Base-by-base conservation (phyloP, 2,888 invertebrate genomes). In the Augochlorella aurata region DNA sequence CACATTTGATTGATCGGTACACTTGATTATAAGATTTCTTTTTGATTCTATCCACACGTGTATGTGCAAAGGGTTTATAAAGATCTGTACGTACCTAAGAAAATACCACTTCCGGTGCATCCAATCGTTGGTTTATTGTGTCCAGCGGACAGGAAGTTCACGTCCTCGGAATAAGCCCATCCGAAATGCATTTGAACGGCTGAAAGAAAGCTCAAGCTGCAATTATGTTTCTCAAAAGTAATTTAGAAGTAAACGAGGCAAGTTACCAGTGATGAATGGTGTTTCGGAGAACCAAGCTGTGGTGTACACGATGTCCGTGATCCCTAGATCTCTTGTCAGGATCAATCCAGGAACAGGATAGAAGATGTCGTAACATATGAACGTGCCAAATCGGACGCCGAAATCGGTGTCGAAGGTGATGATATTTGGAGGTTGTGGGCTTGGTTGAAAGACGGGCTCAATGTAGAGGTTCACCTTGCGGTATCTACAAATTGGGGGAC, bases 341-440 rank as follows among this genome's bases (percentile, higher is more conserved):
- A 88, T 87, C 3, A 94, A 86, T 0, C 94, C 92, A 0, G 95
- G 95, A 24, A 93, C 91, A 61, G 93, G 74, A 88, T 94, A 95
- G 14, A 95, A 81, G 18, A 95, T 94, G 85, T 95, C 95, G 87
- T 95, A 95, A 87, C 95, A 95, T 16, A 94, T 94, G 81, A 95
- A 94, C 18, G 94, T 92, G 12, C 95, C 95, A 83, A 95, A 95
- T 61, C 90, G 93, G 0, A 95, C 94, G 2, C 94, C 94, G 84
- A 95, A 95, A 87, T 95, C 95, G 0, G 95, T 94, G 7, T 92
- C 90, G 81, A 95, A 95, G 3, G 92, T 92, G 0, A 92, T 90
- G 24, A 93, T 54, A 74, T 94, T 92, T 90, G 45, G 52, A 21
- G 16, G 0, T 77, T 16, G 38, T 7, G 38, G 38, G 1, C 93